Evolutionary conservation across 1,140 invertebrate species (phyloP), one percentile per base, ranked within the genome.

Genomic region (Penaeus indicus): DNA sequence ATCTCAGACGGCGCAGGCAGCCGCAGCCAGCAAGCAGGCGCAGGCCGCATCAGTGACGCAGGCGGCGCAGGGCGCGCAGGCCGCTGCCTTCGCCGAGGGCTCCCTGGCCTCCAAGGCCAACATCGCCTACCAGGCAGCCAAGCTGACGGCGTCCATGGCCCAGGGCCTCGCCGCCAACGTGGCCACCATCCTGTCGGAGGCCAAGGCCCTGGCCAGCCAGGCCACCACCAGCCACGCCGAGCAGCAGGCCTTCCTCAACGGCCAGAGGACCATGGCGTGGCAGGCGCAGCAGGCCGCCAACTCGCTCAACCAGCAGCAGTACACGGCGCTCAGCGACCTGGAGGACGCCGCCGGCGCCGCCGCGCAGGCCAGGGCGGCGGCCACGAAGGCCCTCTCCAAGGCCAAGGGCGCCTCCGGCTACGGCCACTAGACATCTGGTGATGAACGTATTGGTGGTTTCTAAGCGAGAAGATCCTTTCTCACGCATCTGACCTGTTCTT

Each of bases 291-390:
- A 75, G 72, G 72, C 72, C 27, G 72, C 72, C 10, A 75, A 75
- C 72, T 75, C 72, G 5, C 72, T 75, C 72, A 27, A 75, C 72
- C 72, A 75, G 25, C 72, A 75, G 72, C 72, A 75, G 72, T 27
- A 27, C 25, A 38, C 42, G n/a, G 72, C 42, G 21, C 21, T 75
- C 72, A 75, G 25, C 72, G 72, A 75, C 72, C 25, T 75, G 72
- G 27, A 75, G 25, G 27, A 27, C 13, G 72, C 72, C 25, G 21
- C 42, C 19, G 72, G 72, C 18, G 72, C 72, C 22, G 72, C 72
- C 16, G 72, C 27, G 42, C 72, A 75, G 42, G 72, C 72, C 18
- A 27, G 42, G 72, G 72, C 27, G 5, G 72, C 72, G 19, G 72
- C 72, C 21, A 38, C 72, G 27, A 75, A 75, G 72, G 72, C 72